Conservation (phyloP, 2,888 invertebrate genomes). For the Linyphia triangularis region DNA sequence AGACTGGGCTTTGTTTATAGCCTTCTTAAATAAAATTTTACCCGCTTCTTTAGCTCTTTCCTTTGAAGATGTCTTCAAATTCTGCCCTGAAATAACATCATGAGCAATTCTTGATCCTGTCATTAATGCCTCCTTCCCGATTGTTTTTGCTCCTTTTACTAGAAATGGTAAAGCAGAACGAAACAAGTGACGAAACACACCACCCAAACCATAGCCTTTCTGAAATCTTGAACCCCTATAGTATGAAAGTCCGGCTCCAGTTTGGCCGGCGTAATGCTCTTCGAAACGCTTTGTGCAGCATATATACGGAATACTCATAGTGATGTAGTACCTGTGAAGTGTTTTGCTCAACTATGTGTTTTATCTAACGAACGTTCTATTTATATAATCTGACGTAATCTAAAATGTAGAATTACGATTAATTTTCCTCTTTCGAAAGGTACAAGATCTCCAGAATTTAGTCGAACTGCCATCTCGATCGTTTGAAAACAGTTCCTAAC, state of each 20-base stretch:
- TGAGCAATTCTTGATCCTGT: constrained; percentile 17
- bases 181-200: constrained; percentile 15
- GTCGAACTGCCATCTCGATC: constrained; percentile 25
- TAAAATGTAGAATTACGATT: constrained; percentile 41
- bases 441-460: constrained; percentile 40
- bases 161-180: constrained; percentile 22
- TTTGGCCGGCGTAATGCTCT: constrained; percentile 29
- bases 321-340: too few relatives aligned
- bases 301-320: constrained; percentile 30
- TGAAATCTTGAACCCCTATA: constrained; percentile 25
- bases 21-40: not conserved
- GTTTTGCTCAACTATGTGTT: not conserved
- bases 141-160: constrained; percentile 11
- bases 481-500: constrained; percentile 32
- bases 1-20: not conserved
- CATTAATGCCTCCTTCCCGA: constrained; percentile 36
- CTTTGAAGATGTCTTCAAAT: not conserved
- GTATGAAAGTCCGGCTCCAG: constrained; percentile 7
- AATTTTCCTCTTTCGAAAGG: constrained; percentile 54
- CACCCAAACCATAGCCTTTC: constrained; percentile 27
- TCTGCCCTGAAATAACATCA: constrained; percentile 3
- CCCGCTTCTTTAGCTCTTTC: not conserved
- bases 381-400: constrained; percentile 13
- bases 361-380: not conserved
- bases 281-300: constrained; percentile 33